A percentile compares a stretch with the other conserved stretches of the same genome.
Evolutionary conservation across 2,888 invertebrate species (phyloP).

Genomic region (Microctonus hyperodae): DNA sequence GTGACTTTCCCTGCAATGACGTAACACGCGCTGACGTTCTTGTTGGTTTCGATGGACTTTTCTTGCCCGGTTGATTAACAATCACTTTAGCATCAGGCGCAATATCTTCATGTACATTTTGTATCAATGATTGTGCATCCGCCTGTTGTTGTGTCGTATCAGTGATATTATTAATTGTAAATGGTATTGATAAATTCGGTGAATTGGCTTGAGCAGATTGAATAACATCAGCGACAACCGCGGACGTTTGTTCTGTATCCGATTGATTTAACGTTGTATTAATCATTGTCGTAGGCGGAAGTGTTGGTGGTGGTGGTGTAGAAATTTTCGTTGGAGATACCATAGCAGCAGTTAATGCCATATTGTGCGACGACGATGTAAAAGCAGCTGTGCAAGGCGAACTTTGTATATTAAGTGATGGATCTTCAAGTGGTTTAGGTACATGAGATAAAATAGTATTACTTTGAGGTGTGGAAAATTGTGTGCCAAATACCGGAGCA

Average conservation of each 20-base stretch:
- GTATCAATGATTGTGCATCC: conserved; percentile 23
- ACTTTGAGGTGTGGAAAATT: conserved; percentile 66
- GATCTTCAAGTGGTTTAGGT: conserved; percentile 67
- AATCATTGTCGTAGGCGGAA: conserved; percentile 21
- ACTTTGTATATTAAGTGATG: conserved; percentile 61
- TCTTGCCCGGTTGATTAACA: conserved; percentile 62
- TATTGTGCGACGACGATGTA: conserved; percentile 82
- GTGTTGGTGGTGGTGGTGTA: conserved; percentile 56
- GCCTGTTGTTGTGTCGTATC: conserved; percentile 31
- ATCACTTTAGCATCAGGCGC: conserved; percentile 21
- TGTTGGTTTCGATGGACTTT: conserved; percentile 69
- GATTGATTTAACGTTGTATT: background rate
- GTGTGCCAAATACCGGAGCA: conserved; percentile 69
- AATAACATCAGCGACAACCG: conserved; percentile 32
- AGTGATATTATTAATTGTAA: conserved; percentile 39
- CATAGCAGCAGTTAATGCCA: conserved; percentile 82
- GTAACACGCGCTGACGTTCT: conserved; percentile 71
- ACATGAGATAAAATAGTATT: conserved; percentile 65
- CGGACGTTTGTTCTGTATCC: background rate
- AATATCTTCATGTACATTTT: conserved; percentile 17
- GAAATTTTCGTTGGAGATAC: conserved; percentile 69
- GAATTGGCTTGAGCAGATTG: conserved; percentile 30
- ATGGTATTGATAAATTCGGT: conserved; percentile 36
- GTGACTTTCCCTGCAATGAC: conserved; percentile 70
- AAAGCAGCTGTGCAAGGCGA: conserved; percentile 78